phyloP scores from a whole-genome alignment of 2,888 invertebrate species.

The Pelosia muscerda region DNA sequence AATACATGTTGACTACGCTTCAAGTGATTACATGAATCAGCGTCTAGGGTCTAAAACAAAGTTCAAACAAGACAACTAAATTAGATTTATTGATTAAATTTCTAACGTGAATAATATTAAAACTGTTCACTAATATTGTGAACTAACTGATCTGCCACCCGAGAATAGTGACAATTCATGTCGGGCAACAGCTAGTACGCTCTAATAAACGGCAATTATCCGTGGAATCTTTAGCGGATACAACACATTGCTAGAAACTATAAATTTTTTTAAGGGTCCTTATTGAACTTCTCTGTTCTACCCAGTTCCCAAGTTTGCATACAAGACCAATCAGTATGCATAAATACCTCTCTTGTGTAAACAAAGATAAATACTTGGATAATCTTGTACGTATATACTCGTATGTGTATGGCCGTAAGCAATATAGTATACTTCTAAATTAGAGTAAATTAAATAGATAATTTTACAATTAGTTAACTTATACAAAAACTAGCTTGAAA shows the following conservation, averaged over 20 bases:
- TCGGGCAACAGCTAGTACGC: no score
- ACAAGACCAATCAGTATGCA: conserved; percentile 42
- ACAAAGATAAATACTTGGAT: conserved; percentile 42
- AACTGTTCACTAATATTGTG: no score
- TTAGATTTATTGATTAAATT: not conserved
- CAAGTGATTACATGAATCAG: not conserved
- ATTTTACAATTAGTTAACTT: conserved; percentile 24
- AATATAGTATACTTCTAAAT: conserved; percentile 33
- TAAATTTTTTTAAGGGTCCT: conserved; percentile 51
- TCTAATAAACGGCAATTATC: not conserved
- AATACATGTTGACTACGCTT: not conserved
- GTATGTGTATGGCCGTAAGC: no score
- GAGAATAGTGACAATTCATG: no score
- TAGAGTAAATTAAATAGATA: conserved; percentile 20
- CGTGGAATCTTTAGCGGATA: not conserved
- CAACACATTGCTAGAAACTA: conserved; percentile 12
- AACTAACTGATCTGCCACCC: no score
- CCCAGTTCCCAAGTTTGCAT: conserved; percentile 34
- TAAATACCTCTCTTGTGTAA: conserved; percentile 50
- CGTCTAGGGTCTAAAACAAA: not conserved
- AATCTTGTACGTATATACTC: conserved; percentile 30
- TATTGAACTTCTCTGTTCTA: conserved; percentile 42
- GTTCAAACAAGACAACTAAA: not conserved
- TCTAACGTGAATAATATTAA: not conserved
- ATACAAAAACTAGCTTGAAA: conserved; percentile 17